Evolutionary conservation across 1,140 invertebrate genomes (phyloP), one percentile per base, ranked within the genome.

Genomic region (Musca vetustissima): DNA sequence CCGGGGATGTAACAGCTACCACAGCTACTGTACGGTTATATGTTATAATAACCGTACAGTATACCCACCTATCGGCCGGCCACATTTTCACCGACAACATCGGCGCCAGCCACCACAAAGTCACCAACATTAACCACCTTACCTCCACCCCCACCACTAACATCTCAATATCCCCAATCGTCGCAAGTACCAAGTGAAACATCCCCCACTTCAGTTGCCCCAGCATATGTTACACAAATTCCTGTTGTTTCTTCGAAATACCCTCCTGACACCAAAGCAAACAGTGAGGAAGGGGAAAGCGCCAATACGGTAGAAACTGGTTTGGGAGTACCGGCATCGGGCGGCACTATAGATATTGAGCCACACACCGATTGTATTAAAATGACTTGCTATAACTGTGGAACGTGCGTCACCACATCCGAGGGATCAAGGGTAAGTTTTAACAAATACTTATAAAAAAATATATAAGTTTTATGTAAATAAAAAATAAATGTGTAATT

Each of bases 301-400:
- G n/a, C n/a, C n/a, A n/a, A n/a, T n/a, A n/a, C n/a, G n/a, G n/a
- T n/a, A n/a, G 72, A 75, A 19, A 70, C 68, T 4, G 68, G 53
- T 14, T 52, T 53, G 7, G 65, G 28, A 15, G 66, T 48, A 47
- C 43, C 28, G 19, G 69, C 11, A 43, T 69, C 52, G 14, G 64
- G 64, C 22, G 53, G 50, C 15, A 52, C 36, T 25, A 66, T 70
- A 24, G 74, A 71, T 14, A 73, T 75, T 57, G 70, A 74, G 17
- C 72, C 70, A 43, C 76, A 79, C 52, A 69, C 80, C 71, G 87
- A 89, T 77, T 90, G 89, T 78, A 84, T 84, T 49, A 84, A 86
- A 75, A 78, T 84, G 36, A 72, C 84, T 71, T 95, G 93, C 80
- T 85, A 88, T 70, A 90, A 94, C 84, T 91, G 89, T 52, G 93